phyloP scores from a whole-genome alignment of 1,140 invertebrate species.

The Polypedilum pembai region DNA sequence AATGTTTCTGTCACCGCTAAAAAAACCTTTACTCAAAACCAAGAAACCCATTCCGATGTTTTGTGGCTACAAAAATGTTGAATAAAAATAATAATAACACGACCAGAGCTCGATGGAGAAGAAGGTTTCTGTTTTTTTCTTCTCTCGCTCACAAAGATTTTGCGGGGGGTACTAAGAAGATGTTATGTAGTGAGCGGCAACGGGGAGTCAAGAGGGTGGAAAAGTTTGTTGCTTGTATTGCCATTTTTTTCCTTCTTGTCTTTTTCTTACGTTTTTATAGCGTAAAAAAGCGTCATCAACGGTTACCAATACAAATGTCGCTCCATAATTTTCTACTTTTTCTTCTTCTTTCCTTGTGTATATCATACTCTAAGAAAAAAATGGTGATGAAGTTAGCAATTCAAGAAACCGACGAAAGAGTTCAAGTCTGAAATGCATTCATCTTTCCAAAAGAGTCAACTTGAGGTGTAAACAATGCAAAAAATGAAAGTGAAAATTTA shows the following conservation, averaged over 20 bases:
- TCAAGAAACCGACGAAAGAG: background rate
- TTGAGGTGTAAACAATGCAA: background rate
- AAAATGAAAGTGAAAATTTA: background rate
- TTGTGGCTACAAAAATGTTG: conserved; percentile 17
- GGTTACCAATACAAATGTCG: background rate
- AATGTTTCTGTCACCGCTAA: conserved; percentile 26
- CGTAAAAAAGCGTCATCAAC: background rate
- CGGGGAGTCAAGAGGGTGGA: background rate
- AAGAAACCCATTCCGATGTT: conserved; percentile 16
- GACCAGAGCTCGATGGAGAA: conserved; percentile 15
- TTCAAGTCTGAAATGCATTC: background rate
- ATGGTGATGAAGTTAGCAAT: conserved; percentile 5
- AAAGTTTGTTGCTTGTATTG: conserved; percentile 16
- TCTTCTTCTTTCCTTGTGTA: background rate
- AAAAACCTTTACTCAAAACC: background rate
- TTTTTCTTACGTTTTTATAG: background rate
- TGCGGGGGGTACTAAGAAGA: background rate
- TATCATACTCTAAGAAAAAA: background rate
- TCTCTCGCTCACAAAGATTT: background rate
- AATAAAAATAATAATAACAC: conserved; percentile 20
- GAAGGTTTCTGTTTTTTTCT: background rate
- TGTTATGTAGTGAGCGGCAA: background rate
- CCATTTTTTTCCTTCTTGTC: background rate
- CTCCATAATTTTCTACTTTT: too few species aligned
- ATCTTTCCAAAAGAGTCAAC: background rate